phyloP scores from a whole-genome alignment of 2,113 vertebrate genomes.

The Bungarus multicinctus region DNA sequence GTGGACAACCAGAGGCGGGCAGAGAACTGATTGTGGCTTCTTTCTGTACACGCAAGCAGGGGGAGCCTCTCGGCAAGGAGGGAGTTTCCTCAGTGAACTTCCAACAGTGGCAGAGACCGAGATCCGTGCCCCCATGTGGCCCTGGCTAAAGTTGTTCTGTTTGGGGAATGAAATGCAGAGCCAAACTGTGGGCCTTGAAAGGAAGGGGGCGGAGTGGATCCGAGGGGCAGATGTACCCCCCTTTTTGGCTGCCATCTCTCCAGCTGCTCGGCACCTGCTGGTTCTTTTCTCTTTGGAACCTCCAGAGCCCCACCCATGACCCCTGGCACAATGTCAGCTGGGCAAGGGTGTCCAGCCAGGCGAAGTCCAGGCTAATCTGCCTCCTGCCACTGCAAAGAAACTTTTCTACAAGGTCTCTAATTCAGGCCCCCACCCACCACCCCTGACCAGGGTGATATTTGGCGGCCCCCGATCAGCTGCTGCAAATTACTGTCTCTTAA shows the following conservation, averaged over 20 bases:
- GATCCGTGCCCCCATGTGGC: not conserved
- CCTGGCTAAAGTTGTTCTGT: not conserved
- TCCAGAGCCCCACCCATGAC: not conserved
- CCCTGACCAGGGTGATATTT: not conserved
- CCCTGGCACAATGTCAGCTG: not conserved
- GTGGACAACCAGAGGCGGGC: not conserved
- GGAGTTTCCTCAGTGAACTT: not conserved
- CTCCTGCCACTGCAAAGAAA: not conserved
- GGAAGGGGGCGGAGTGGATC: not conserved
- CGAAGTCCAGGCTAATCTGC: too few relatives aligned
- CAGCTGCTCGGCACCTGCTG: not conserved
- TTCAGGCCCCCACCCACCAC: fast-evolving
- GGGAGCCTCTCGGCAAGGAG: not conserved
- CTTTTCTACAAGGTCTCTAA: not conserved
- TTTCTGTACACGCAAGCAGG: not conserved
- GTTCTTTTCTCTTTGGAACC: not conserved
- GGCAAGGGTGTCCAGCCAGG: not conserved
- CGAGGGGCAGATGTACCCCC: not conserved
- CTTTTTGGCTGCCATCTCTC: not conserved
- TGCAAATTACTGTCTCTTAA: slow-evolving; percentile 72
- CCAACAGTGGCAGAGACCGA: not conserved
- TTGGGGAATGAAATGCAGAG: not conserved
- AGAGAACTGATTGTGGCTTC: slow-evolving; percentile 8
- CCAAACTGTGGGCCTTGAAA: not conserved
- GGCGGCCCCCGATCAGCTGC: slow-evolving; percentile 53